Base-by-base conservation (phyloP, 2,888 invertebrate genomes). In the Acronicta alni region DNA sequence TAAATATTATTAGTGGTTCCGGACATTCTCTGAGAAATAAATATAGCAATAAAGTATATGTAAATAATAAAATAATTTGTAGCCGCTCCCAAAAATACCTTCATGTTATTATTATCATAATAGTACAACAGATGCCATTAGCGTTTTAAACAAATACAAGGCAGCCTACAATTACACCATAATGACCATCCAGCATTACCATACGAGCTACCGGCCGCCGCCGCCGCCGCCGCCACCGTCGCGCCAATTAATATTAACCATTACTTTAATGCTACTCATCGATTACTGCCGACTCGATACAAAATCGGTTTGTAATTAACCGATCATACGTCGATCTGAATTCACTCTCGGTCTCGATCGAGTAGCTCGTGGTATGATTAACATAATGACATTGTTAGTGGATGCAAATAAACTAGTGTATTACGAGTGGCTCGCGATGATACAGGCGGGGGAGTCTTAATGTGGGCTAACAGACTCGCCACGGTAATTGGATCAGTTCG, bases 371-470 rank as follows among this genome's bases (percentile, higher is more conserved):
- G 57, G 62, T 68, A 56, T 75, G 64, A 89, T 91, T 88, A 87
- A 85, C 91, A 90, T 92, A 91, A 91, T 89, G 87, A 88, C 83
- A 89, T 91, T 90, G 91, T 91, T 91, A 89, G 85, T 83, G 76
- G 81, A 89, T 88, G 89, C 88, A 85, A 87, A 89, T 86, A 86
- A 83, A 85, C 84, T 79, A 87, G 82, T 71, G 67, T 71, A 68
- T 74, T 73, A 70, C 60, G 72, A 57, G 18, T 48, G 56, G 58
- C 54, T 66, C 48, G 39, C 38, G 45, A 39, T 15, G 38, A 12
- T n/a, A n/a, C 51, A 41, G 41, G 43, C 44, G 37, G 39, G 43
- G 45, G 52, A 43, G n/a, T 57, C 70, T 52, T 52, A 57, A 56
- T 61, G 58, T 62, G 18, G 14, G 46, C 47, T 63, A 60, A 32